Conservation (phyloP, 2,797 vertebrate genomes). For the Leptodactylus fallax region DNA sequence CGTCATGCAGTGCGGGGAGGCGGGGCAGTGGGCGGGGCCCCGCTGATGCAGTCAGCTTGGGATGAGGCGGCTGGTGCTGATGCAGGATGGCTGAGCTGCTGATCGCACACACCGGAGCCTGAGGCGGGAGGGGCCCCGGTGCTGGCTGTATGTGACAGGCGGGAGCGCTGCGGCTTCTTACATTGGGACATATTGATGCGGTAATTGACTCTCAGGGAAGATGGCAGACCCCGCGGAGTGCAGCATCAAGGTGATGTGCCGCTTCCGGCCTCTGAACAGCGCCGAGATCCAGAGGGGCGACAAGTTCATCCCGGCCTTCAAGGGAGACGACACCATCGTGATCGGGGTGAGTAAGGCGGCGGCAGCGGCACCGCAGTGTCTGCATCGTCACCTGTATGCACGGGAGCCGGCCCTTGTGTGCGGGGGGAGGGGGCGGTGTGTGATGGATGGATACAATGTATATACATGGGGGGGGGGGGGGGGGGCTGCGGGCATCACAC, state of each 20-base stretch:
- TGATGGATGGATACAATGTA: too few species aligned
- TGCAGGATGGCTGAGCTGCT: constrained; percentile 74
- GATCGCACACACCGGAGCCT: constrained; percentile 37
- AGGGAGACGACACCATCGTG: constrained; percentile 91
- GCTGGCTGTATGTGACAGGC: background rate
- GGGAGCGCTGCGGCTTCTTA: background rate
- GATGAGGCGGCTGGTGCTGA: constrained; percentile 69
- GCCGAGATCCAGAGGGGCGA: constrained; percentile 89
- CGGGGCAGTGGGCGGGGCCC: constrained; percentile 44
- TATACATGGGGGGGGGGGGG: background rate
- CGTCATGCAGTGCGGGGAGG: constrained; percentile 60
- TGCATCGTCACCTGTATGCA: background rate
- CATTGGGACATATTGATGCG: constrained; percentile 36
- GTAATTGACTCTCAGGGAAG: constrained; percentile 39
- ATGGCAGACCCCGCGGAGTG: constrained; percentile 88
- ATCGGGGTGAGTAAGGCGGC: constrained; percentile 82
- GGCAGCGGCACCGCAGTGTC: background rate
- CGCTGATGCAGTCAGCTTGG: constrained; percentile 66
- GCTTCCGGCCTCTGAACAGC: constrained; percentile 91
- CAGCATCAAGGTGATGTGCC: constrained; percentile 95
- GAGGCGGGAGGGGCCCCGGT: too few species aligned
- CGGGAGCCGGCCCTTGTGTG: too few species aligned
- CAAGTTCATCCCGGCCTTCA: constrained; percentile 90
- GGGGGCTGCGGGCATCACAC: too few species aligned
- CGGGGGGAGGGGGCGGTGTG: too few species aligned